These are phyloP conservation scores for Glossosoma conforme DNA, from an alignment of 1,140 invertebrate species.

Conservation along the genomic window DNA sequence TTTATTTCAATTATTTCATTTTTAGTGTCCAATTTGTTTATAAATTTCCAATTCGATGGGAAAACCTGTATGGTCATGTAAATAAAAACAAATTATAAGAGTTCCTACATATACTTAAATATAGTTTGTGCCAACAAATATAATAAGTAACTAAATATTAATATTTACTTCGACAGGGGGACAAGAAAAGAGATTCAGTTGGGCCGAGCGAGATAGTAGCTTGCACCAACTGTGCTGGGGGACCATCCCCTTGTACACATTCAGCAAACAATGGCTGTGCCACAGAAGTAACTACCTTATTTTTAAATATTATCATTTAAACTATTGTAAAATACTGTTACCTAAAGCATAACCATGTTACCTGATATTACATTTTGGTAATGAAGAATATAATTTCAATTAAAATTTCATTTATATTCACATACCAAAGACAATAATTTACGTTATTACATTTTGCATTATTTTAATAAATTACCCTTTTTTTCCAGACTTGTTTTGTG, in stretches of 20 bases:
- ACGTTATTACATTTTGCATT: conserved; percentile 1
- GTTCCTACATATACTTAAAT: conserved; percentile 1
- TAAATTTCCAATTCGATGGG: no score
- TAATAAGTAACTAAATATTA: no score
- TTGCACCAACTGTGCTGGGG: conserved; percentile 69
- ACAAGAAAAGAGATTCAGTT: conserved; percentile 72
- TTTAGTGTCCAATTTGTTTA: no score
- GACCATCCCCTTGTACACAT: conserved; percentile 75
- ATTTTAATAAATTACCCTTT: conserved; percentile 32
- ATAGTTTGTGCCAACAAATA: not conserved
- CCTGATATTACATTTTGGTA: no score
- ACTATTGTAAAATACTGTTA: no score
- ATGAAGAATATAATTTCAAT: no score
- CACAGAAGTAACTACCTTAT: conserved; percentile 62
- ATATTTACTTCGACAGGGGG: conserved; percentile 62
- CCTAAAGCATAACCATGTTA: no score
- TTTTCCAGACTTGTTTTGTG: conserved; percentile 60
- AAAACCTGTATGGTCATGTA: no score
- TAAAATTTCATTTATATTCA: no score
- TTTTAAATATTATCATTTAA: no score
- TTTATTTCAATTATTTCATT: no score
- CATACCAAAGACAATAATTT: not conserved
- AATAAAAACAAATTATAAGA: not conserved
- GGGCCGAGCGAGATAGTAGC: conserved; percentile 73
- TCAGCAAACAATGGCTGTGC: conserved; percentile 81